Base-by-base conservation (phyloP, 2,113 vertebrate species). In the Istiophorus platypterus region DNA sequence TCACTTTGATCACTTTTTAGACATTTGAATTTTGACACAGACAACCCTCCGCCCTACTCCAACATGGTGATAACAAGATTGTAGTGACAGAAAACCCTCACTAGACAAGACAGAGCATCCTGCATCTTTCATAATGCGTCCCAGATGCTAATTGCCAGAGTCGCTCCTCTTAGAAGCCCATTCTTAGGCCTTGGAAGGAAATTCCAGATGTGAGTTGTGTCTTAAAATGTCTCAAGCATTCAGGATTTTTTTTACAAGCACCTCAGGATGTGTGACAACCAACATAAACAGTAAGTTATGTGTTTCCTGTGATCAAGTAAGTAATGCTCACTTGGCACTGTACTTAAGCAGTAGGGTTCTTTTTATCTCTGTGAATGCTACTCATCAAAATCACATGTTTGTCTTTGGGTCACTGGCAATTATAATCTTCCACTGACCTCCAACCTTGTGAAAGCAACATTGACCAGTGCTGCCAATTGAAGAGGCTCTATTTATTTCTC, bases 251-350 rank as follows among this genome's bases (percentile, higher is more conserved):
- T 74, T 66, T 70, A 42, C 27, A 61, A 86, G 70, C 72, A 71
- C 72, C 61, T 78, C 82, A 85, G 83, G 88, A 91, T 71, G 85
- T 76, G 27, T 34, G 27, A 82, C 85, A 90, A 86, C 69, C 80
- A 63, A 74, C 64, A 66, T 79, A 82, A 93, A 89, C 61, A 82
- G 57, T 27, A 2, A 66, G 88, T 88, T 83, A 89, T 90, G 85
- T 80, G 86, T 88, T 90, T 91, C 75, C 88, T 82, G 86, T 75
- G 68, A 76, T 70, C 45, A 81, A 88, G 76, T 22, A 56, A 59
- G 66, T 61, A 17, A 73, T 52, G 52, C 37, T 66, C 34, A 51
- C 75, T 84, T 63, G 49, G 57, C 41, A 57, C 56, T 68, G 58
- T 56, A 57, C 59, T 78, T 47, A 52, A 85, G 49, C 76, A 70